Conservation (phyloP, 53 echinoderm and acorn worm genomes). For the Temnopleurus reevesii region DNA sequence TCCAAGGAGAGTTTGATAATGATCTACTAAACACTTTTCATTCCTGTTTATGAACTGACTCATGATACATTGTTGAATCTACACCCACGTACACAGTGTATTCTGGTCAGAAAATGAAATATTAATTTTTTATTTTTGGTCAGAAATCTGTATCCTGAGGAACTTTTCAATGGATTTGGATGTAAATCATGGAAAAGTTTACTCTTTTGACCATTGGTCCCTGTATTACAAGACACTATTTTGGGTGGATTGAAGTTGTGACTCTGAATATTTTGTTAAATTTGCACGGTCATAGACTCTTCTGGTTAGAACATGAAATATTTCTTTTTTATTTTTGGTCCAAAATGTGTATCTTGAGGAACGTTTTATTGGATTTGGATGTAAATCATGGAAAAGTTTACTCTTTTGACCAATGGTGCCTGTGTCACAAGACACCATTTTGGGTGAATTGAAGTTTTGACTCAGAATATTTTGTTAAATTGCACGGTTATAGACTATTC, state of each 20-base stretch:
- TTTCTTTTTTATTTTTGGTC: too few species aligned
- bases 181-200: background rate
- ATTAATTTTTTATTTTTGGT: too few species aligned
- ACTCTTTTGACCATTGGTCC: background rate
- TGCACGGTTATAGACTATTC: background rate
- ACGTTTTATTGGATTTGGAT: background rate
- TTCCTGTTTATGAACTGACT: constrained; percentile 1
- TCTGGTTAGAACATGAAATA: background rate
- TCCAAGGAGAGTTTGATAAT: constrained; percentile 7
- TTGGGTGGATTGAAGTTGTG: too few species aligned
- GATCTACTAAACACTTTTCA: background rate
- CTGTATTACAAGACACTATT: background rate
- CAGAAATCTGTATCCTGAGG: background rate
- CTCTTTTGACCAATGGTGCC: background rate
- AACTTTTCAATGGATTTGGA: background rate
- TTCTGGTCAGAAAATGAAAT: background rate
- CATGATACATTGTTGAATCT: background rate
- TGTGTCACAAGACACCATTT: background rate
- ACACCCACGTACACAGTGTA: constrained; percentile 14
- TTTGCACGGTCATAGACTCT: background rate
- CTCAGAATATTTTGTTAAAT: background rate
- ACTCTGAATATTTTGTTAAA: background rate
- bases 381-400: background rate
- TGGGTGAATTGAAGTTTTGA: too few species aligned
- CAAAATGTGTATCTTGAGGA: background rate